Evolutionary conservation across 2,888 invertebrate genomes (phyloP), one percentile per base, ranked within the genome.

Genomic region (Apomyelois bistriatella): DNA sequence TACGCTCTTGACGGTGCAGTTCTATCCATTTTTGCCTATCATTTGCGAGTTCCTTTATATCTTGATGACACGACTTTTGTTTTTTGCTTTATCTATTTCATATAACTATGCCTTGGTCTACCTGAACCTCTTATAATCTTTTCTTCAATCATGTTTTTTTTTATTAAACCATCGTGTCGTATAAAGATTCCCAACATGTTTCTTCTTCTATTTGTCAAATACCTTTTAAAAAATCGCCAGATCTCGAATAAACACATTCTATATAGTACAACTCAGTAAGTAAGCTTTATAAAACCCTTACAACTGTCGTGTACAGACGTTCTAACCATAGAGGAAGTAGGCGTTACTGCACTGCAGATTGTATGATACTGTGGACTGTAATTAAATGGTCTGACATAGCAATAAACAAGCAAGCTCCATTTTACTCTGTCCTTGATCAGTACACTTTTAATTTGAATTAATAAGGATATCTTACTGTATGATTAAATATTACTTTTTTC

Each of bases 341-440:
- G 72, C 74, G 81, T 74, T 65, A 61, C 66, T 32, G 57, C 50
- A 16, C 16, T 65, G 62, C 62, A 67, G 79, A 80, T 79, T 62
- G 67, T 69, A 66, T 66, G 76, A 68, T 66, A 67, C 60, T 58
- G 56, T 58, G 46, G 61, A 66, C 55, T 71, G 76, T 76, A 79
- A 79, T 80, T 80, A 80, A 79, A 79, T 71, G 59, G 66, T 70
- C 74, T 75, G 74, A 79, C 75, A 65, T 66, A 65, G 74, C 74
- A 64, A 70, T 72, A 74, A 65, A 64, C 61, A 57, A 60, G 55
- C 32, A 10, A 43, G 30, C 10, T 5, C 30, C 12, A 22, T 49
- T 49, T 49, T 22, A 22, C n/a, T 9, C 22, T 16, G 22, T 46
- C 48, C 37, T 37, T 37, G 9, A 48, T 12, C 15, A 8, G 43